Percentiles rank a stretch among this genome's conserved stretches.
phyloP scores from a whole-genome alignment of 2,113 vertebrate genomes.

The Aythya baeri region DNA sequence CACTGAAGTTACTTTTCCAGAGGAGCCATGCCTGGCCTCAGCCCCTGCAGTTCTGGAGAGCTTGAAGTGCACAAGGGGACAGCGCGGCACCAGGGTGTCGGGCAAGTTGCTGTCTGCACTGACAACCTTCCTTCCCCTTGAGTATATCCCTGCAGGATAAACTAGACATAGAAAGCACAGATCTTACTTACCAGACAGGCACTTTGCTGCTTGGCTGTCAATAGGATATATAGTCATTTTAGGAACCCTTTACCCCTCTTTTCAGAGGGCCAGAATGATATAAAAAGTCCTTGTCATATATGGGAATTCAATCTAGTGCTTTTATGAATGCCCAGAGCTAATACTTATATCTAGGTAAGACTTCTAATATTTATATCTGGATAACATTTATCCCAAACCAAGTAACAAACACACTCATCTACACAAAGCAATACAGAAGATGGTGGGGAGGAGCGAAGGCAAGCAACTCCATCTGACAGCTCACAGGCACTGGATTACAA shows the following conservation, averaged over 20 bases:
- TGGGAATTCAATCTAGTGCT: neutral
- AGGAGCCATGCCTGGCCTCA: neutral
- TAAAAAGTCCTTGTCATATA: neutral
- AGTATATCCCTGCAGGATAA: neutral
- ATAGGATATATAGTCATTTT: fast-evolving
- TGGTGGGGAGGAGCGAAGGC: too few relatives aligned
- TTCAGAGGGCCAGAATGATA: neutral
- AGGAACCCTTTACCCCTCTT: neutral
- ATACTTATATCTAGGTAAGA: neutral
- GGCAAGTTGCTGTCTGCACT: neutral
- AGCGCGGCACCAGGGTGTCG: fast-evolving
- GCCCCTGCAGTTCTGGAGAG: neutral
- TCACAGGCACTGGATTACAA: neutral
- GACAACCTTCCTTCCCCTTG: neutral
- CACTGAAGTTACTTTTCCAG: neutral
- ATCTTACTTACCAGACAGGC: neutral
- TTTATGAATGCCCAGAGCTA: neutral
- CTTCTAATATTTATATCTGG: neutral
- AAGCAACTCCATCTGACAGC: too few relatives aligned
- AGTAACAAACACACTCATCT: neutral
- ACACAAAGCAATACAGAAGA: neutral
- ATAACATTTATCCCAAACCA: neutral
- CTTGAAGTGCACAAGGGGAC: fast-evolving
- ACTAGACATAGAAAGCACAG: too few relatives aligned
- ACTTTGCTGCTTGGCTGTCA: neutral